A percentile compares a stretch with the other conserved stretches of the same genome.
These are phyloP conservation scores for Sterna hirundo DNA, from an alignment of 2,113 vertebrate genomes.

Conservation along the genomic window DNA sequence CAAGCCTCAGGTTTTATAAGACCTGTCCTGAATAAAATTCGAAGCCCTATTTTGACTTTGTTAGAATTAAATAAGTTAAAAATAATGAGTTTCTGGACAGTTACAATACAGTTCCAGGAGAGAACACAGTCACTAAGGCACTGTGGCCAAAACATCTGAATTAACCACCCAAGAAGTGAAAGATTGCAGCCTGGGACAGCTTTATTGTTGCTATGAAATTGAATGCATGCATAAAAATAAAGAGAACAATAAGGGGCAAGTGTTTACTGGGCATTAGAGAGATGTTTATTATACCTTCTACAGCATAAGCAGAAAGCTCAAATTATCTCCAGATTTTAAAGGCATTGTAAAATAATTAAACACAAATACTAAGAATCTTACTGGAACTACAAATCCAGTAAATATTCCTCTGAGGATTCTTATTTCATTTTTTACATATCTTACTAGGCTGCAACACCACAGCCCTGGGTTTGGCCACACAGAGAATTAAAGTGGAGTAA, in stretches of 20 bases:
- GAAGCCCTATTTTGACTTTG: background rate
- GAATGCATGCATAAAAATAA: constrained; percentile 63
- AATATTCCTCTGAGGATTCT: constrained; percentile 30
- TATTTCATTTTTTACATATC: constrained; percentile 9
- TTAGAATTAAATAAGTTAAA: constrained; percentile 6
- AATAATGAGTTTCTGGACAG: background rate
- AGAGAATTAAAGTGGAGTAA: background rate
- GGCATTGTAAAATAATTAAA: constrained; percentile 57
- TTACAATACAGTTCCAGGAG: background rate
- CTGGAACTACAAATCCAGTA: constrained; percentile 52
- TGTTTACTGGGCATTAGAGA: constrained; percentile 60
- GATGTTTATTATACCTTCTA: constrained; percentile 57
- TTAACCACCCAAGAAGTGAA: constrained; percentile 61
- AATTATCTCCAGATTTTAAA: constrained; percentile 69
- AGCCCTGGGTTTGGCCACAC: background rate
- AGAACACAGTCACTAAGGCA: background rate
- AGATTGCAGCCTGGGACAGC: constrained; percentile 43
- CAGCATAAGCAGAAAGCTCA: constrained; percentile 52
- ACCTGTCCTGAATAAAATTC: background rate
- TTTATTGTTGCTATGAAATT: constrained; percentile 69
- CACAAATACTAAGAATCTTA: constrained; percentile 20
- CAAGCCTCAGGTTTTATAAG: background rate
- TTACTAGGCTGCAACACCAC: background rate
- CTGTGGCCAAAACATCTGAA: background rate
- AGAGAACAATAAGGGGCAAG: constrained; percentile 42